Percentiles rank a stretch among this genome's conserved stretches.
These are phyloP conservation scores for Physella acuta DNA, from an alignment of 1,140 invertebrate species.

Conservation along the genomic window DNA sequence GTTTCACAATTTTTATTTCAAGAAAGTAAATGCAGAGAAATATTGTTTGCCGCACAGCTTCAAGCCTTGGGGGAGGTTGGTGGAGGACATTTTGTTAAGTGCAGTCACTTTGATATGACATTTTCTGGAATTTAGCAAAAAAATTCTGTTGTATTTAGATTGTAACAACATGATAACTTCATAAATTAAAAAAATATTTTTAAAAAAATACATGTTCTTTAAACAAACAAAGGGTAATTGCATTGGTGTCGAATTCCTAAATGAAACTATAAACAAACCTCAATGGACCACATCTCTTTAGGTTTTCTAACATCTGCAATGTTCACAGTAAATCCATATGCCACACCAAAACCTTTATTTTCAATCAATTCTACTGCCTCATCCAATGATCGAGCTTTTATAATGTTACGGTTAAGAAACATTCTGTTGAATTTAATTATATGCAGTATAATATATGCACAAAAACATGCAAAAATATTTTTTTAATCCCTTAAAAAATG, in stretches of 20 bases:
- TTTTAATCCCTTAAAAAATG: too few relatives aligned
- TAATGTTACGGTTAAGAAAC: constrained; percentile 5
- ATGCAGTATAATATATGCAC: too few relatives aligned
- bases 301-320: constrained; percentile 2
- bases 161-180: not conserved
- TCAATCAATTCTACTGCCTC: constrained; percentile 9
- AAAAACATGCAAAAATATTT: too few relatives aligned
- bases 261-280: not conserved
- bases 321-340: constrained; percentile 15
- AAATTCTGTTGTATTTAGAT: not conserved
- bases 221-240: not conserved
- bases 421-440: too few relatives aligned
- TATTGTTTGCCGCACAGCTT: not conserved
- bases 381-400: constrained; percentile 9
- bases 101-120: not conserved
- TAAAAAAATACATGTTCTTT: not conserved
- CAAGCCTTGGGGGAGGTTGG: not conserved
- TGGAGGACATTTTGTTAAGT: not conserved
- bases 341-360: constrained; percentile 10
- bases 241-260: not conserved
- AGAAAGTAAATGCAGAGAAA: not conserved
- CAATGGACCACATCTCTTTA: constrained; percentile 1
- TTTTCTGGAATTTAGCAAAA: not conserved
- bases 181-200: not conserved
- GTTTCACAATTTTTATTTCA: not conserved